Percentiles rank a stretch among this genome's conserved stretches.
Evolutionary conservation across 2,113 vertebrate species (phyloP).

Genomic region (Nyctibius bracteatus): DNA sequence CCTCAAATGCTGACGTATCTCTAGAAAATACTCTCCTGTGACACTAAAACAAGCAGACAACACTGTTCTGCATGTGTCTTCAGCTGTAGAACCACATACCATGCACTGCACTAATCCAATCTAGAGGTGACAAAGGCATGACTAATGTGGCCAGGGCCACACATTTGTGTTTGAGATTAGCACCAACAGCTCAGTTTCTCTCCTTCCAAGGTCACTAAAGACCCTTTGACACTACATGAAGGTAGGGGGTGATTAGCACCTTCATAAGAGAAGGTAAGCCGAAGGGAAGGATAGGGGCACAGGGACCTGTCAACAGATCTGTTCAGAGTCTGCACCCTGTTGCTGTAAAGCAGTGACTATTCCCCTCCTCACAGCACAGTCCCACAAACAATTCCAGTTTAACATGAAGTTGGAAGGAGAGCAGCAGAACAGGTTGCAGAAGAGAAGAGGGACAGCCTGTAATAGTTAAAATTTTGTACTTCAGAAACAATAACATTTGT

Average conservation of each 20-base stretch:
- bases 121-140: constrained; percentile 32
- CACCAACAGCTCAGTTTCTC: neutral
- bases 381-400: neutral
- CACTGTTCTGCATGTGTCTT: neutral
- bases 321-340: fast-evolving
- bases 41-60: constrained; percentile 22
- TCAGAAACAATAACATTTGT: neutral
- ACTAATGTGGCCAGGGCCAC: neutral
- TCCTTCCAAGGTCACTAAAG: constrained; percentile 20
- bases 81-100: neutral
- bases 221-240: neutral
- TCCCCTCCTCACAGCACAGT: neutral
- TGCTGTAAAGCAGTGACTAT: neutral
- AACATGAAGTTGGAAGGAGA: neutral
- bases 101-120: neutral
- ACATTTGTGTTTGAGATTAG: constrained; percentile 11
- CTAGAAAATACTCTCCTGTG: neutral
- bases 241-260: neutral
- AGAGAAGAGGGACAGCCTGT: neutral
- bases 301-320: neutral
- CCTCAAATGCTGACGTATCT: neutral
- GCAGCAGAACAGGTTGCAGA: neutral
- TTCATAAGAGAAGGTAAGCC: neutral
- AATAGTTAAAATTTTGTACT: neutral
- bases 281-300: neutral